Evolutionary conservation across 1,140 invertebrate genomes (phyloP), one percentile per base, ranked within the genome.

Genomic region (Pseudomyrmex concolor): DNA sequence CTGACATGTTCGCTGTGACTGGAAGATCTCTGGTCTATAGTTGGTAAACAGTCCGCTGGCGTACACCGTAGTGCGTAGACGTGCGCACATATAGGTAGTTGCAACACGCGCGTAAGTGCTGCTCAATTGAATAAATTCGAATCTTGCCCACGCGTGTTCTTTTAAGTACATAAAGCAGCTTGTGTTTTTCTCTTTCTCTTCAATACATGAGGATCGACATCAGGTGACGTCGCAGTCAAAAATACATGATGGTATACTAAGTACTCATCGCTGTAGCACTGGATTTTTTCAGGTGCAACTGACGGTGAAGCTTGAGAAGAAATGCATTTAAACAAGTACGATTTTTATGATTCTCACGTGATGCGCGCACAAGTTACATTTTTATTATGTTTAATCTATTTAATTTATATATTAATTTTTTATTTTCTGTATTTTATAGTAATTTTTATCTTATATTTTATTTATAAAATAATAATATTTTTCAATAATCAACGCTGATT

Each of bases 21-120:
- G 19, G 48, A 50, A 68, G 62, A 22, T 55, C 57, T 15, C 25
- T 34, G 25, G 50, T 10, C 7, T 12, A 34, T 34, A 34, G 50
- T 13, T 51, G 74, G 85, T 91, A 92, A 92, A 92, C 91, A 91
- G 90, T 92, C 84, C 86, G 87, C 87, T 84, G 64, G 78, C 81
- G 87, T 84, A 84, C 87, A 87, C 71, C 86, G 83, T 57, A 84
- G 68, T 77, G 87, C 84, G 85, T 86, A 82, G 88, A 89, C 90
- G 87, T 86, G 50, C 82, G 73, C 66, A 48, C 71, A 63, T 66
- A 55, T 57, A 63, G 74, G 51, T 57, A 63, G 74, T 63, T 59
- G 59, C 50, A 55, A 63, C 48, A 50, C 25, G 19, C 59, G n/a
- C 60, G 60, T 34, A 22, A 54, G 7, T 22, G 15, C 66, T 5